These are phyloP conservation scores for Spheniscus humboldti DNA, from an alignment of 2,797 vertebrate genomes.

Conservation along the genomic window DNA sequence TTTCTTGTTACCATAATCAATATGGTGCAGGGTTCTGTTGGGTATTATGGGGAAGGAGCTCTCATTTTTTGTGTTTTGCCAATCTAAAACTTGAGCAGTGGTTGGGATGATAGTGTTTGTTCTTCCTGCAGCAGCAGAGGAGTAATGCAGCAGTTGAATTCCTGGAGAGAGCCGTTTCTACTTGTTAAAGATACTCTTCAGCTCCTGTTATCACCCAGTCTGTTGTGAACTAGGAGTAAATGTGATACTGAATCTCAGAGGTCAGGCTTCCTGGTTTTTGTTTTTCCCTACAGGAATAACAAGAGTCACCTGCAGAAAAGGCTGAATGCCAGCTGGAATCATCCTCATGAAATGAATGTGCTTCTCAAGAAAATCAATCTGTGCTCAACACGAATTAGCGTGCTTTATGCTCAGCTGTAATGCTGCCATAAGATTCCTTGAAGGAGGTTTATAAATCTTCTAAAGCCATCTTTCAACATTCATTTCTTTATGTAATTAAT, in stretches of 20 bases:
- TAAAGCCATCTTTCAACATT: neutral
- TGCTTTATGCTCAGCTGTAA: neutral
- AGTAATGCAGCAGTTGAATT: neutral
- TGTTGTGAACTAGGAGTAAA: neutral
- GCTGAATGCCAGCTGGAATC: neutral
- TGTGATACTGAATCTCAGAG: neutral
- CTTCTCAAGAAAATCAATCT: neutral
- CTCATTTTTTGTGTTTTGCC: neutral
- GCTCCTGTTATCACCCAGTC: neutral
- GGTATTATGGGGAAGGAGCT: neutral
- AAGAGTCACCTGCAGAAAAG: neutral
- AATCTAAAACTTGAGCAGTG: neutral
- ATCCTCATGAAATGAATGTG: neutral
- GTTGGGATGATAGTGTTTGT: neutral
- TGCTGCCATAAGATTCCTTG: neutral
- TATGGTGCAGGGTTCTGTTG: neutral
- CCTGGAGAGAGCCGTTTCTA: neutral
- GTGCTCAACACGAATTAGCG: rapidly evolving
- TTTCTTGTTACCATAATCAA: neutral
- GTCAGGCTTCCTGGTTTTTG: neutral
- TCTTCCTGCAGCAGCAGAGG: neutral
- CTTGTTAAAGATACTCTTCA: neutral
- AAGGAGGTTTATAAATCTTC: neutral
- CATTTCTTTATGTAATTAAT: neutral
- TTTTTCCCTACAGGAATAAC: neutral